Evolutionary conservation across 2,797 vertebrate genomes (phyloP).

Genomic region (Miichthys miiuy): DNA sequence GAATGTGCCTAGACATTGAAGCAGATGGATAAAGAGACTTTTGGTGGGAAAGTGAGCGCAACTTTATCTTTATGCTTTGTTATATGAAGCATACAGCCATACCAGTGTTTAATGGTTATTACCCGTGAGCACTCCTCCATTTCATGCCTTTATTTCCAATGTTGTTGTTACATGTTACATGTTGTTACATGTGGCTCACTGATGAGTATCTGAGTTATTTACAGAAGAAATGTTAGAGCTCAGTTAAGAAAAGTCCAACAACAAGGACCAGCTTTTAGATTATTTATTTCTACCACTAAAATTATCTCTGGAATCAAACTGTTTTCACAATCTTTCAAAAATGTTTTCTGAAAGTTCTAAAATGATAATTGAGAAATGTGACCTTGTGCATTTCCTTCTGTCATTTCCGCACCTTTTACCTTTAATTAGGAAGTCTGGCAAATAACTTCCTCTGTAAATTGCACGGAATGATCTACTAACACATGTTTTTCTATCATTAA

Average conservation of each 20-base stretch:
- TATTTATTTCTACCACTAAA: background rate
- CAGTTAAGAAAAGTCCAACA: conserved; percentile 5
- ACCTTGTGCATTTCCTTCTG: background rate
- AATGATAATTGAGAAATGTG: background rate
- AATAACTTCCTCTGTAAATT: background rate
- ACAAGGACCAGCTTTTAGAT: background rate
- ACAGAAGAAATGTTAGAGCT: background rate
- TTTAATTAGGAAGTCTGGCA: conserved; percentile 7
- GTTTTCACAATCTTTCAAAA: background rate
- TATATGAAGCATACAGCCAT: background rate
- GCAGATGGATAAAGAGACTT: conserved; percentile 6
- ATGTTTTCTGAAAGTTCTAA: background rate
- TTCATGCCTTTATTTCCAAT: background rate
- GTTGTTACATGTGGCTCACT: background rate
- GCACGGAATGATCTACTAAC: background rate
- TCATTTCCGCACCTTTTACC: background rate
- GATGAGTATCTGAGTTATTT: background rate
- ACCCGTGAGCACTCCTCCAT: background rate
- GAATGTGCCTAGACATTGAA: conserved; percentile 88
- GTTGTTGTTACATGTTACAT: background rate
- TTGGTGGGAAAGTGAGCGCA: background rate
- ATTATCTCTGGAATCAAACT: background rate
- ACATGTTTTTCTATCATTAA: background rate
- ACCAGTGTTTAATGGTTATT: background rate
- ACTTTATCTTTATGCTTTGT: too few relatives aligned